These are phyloP conservation scores for Propsilocerus akamusi DNA, from an alignment of 1,140 invertebrate genomes.

Conservation along the genomic window DNA sequence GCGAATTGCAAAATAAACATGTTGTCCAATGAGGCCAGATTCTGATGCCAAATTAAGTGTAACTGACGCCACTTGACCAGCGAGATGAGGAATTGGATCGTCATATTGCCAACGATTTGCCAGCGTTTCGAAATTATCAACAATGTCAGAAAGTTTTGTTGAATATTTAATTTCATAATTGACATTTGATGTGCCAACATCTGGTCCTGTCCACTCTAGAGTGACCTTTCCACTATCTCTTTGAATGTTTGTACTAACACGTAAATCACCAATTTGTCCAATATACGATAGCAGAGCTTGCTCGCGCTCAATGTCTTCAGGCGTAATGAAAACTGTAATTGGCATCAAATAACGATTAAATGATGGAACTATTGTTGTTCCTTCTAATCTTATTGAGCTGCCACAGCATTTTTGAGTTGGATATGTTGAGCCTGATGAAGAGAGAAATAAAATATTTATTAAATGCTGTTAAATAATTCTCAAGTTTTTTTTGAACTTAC, in stretches of 20 bases:
- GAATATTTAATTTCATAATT: conserved; percentile 29
- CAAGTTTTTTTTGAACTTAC: conserved; percentile 10
- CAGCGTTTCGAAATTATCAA: conserved; percentile 25
- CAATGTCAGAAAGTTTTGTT: conserved; percentile 21
- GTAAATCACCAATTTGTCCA: conserved; percentile 29
- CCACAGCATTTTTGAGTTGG: conserved; percentile 26
- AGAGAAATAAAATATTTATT: conserved; percentile 5
- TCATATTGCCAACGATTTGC: conserved; percentile 21
- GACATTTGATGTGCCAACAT: conserved; percentile 27
- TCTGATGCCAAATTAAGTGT: conserved; percentile 26
- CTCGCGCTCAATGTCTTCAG: conserved; percentile 16
- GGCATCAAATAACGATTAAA: conserved; percentile 28
- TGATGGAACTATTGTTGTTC: conserved; percentile 23
- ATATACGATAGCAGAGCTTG: conserved; percentile 10
- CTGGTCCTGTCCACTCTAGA: conserved; percentile 33
- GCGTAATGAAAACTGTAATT: conserved; percentile 21
- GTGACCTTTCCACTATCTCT: conserved; percentile 23
- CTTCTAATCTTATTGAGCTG: conserved; percentile 23
- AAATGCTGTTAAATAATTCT: neutral
- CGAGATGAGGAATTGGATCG: conserved; percentile 20
- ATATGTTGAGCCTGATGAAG: conserved; percentile 13
- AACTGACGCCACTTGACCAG: conserved; percentile 25
- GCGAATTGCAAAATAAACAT: conserved; percentile 30
- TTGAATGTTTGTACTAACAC: conserved; percentile 13
- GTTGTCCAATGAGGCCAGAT: conserved; percentile 24